phyloP scores from a whole-genome alignment of 2,797 vertebrate species.

The Varecia variegata region DNA sequence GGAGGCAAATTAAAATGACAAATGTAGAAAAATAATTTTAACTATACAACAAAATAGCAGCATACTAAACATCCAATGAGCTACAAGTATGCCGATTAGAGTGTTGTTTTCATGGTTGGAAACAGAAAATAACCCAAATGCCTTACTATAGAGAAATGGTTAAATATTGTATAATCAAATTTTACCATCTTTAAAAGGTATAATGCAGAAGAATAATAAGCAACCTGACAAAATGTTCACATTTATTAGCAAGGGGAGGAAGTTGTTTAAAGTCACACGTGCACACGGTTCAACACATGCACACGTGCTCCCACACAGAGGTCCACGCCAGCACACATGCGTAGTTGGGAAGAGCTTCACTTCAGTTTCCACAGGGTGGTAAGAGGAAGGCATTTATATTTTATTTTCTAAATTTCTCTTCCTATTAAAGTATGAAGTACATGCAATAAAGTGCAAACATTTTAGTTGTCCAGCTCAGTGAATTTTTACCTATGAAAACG shows the following conservation, averaged over 20 bases:
- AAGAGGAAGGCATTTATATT: not conserved
- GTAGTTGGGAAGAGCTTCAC: not conserved
- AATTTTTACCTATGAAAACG: no score
- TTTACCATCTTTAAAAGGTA: not conserved
- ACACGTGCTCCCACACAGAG: no score
- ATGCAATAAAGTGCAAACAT: not conserved
- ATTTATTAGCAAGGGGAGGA: not conserved
- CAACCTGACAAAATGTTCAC: not conserved
- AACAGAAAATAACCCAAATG: not conserved
- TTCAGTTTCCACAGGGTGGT: not conserved
- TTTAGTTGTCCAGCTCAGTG: not conserved
- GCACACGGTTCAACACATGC: not conserved
- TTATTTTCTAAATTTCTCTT: not conserved
- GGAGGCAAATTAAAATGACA: not conserved
- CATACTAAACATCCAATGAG: not conserved
- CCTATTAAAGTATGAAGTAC: not conserved
- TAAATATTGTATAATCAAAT: no score
- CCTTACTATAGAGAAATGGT: no score
- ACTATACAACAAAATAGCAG: not conserved
- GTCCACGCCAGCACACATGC: fast-evolving
- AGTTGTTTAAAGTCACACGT: not conserved
- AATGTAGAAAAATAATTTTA: not conserved
- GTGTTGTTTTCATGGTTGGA: not conserved
- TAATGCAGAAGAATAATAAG: not conserved
- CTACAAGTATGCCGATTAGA: not conserved